Percentiles rank a stretch among this genome's conserved stretches.
phyloP scores from a whole-genome alignment of 1,140 invertebrate species.

The Trichomalopsis sarcophagae region DNA sequence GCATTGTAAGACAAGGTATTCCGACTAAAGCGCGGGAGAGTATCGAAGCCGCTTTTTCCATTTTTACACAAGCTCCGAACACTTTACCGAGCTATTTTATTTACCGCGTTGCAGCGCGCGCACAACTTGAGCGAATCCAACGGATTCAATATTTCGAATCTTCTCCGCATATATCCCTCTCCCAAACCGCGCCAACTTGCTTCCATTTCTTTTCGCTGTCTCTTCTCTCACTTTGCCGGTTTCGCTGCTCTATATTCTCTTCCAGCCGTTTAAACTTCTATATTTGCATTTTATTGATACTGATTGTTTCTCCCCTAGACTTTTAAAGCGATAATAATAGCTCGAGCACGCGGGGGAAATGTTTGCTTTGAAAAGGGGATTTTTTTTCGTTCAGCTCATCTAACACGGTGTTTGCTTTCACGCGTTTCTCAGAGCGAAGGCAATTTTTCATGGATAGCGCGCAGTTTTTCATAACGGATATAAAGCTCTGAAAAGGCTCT shows the following conservation, averaged over 20 bases:
- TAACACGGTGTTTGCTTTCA: too few species aligned
- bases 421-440: neutral
- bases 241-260: conserved; percentile 4
- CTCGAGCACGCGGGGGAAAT: neutral
- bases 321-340: neutral
- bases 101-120: neutral
- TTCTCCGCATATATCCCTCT: neutral
- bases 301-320: neutral
- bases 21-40: neutral
- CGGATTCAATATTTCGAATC: conserved; percentile 28
- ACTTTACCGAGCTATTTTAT: conserved; percentile 20
- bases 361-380: neutral
- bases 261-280: neutral
- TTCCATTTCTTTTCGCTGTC: neutral
- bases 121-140: conserved; percentile 12
- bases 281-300: too few species aligned
- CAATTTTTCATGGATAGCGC: neutral
- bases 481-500: too few species aligned
- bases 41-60: neutral
- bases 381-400: too few species aligned
- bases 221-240: neutral
- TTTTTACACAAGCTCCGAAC: conserved; percentile 16
- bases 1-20: neutral
- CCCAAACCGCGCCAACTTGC: neutral
- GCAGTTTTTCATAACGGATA: neutral